Percentiles rank a stretch among this genome's conserved stretches.
These are phyloP conservation scores for Apotomis capreana DNA, from an alignment of 2,888 invertebrate species.

Conservation along the genomic window DNA sequence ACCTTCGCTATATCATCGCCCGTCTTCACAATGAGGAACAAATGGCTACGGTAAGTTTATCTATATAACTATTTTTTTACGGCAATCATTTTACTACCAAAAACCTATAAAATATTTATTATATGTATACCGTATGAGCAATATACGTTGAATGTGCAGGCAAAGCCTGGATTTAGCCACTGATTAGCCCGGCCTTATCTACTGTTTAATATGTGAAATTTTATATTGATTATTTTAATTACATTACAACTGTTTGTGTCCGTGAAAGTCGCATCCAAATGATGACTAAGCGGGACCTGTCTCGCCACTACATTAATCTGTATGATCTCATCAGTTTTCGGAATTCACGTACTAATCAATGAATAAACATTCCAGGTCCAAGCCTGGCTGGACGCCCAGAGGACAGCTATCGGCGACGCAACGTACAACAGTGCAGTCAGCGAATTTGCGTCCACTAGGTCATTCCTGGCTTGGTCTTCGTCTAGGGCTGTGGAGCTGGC, in stretches of 20 bases:
- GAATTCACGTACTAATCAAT: background rate
- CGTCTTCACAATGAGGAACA: conserved; percentile 66
- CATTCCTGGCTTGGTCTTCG: conserved; percentile 62
- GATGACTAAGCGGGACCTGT: background rate
- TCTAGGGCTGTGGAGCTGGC: conserved; percentile 59
- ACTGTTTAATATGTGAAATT: too few relatives aligned
- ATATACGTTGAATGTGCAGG: too few relatives aligned
- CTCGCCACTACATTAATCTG: background rate
- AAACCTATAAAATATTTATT: too few relatives aligned
- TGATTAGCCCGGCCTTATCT: too few relatives aligned
- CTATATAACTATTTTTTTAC: too few relatives aligned
- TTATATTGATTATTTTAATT: too few relatives aligned
- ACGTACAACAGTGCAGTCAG: conserved; percentile 56
- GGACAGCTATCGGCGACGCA: conserved; percentile 52
- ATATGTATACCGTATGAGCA: too few relatives aligned
- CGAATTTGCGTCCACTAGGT: conserved; percentile 56
- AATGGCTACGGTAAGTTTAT: conserved; percentile 58
- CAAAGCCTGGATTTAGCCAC: too few relatives aligned
- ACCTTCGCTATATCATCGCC: conserved; percentile 60
- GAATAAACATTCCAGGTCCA: conserved; percentile 55
- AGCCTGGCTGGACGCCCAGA: conserved; percentile 61
- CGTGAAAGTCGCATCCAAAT: background rate
- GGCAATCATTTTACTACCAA: too few relatives aligned
- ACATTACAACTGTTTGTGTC: too few relatives aligned
- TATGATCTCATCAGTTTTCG: background rate